Evolutionary conservation across 2,888 invertebrate species (phyloP), one percentile per base, ranked within the genome.

Genomic region (Aleiodes testaceus): DNA sequence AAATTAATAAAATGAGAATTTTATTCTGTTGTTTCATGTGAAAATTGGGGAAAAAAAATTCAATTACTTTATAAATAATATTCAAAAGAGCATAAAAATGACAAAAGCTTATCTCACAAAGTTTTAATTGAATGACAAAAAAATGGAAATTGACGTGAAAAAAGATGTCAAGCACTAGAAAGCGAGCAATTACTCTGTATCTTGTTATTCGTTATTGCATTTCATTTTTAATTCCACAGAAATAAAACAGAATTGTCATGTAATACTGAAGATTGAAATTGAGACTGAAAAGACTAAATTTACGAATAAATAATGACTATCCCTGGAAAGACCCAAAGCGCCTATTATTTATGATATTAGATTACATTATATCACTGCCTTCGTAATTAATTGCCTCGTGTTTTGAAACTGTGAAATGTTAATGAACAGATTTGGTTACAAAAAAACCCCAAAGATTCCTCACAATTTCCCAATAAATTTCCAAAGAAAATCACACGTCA

Each of bases 321-420:
- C 71, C 72, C 53, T 22, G 52, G 50, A 64, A 67, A 26, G 44
- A 45, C 22, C 65, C 68, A 66, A 52, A 67, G 65, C 64, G 72
- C 76, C 75, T 78, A 82, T 82, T 83, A 81, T 80, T 81, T 82
- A 81, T 79, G 79, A 75, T 74, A 78, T 82, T 79, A 78, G 78
- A 82, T 80, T 79, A 77, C 77, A 75, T 74, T 79, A 77, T 76
- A 80, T 81, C 78, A 80, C 79, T 79, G 80, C 74, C 78, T 74
- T 77, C 65, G 75, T 80, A 79, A 83, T 81, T 81, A 82, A 82
- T 81, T 77, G 77, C 76, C 73, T 3, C 26, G 26, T 5, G 69
- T 79, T 79, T 80, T 76, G 74, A 80, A 77, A 80, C 79, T 77
- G 75, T 73, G 76, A 78, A 80, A 79, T 80, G 76, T 78, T 80